Percentiles rank a stretch among this genome's conserved stretches.
These are phyloP conservation scores for Poecilia latipinna DNA, from an alignment of 2,113 vertebrate species.

Conservation along the genomic window DNA sequence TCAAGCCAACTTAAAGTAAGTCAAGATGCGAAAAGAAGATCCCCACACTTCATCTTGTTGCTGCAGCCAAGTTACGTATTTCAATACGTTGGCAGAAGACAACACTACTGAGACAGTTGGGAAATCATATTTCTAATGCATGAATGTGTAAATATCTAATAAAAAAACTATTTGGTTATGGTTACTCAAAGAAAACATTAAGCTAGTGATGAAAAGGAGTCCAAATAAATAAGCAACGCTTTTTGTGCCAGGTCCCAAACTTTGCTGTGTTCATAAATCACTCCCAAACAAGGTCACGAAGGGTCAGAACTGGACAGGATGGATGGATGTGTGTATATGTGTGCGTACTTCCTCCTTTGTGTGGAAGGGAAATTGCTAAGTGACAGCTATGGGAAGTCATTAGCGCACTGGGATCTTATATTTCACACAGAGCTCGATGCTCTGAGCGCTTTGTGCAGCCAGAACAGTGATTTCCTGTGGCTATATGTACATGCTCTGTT, in stretches of 20 bases:
- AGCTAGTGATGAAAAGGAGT: slow-evolving; percentile 22
- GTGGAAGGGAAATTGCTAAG: slow-evolving; percentile 68
- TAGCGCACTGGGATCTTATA: slow-evolving; percentile 59
- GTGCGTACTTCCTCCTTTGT: slow-evolving; percentile 46
- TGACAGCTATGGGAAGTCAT: slow-evolving; percentile 71
- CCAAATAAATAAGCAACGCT: slow-evolving; percentile 15
- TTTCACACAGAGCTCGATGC: slow-evolving; percentile 50
- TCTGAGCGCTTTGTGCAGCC: slow-evolving; percentile 6
- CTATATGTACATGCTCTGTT: not conserved
- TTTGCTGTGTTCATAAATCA: slow-evolving; percentile 67
- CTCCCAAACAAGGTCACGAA: slow-evolving; percentile 53
- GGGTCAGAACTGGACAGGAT: slow-evolving; percentile 47
- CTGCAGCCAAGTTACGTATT: too few species aligned
- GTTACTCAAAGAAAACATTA: slow-evolving; percentile 32
- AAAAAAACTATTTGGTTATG: not conserved
- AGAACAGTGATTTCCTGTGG: not conserved
- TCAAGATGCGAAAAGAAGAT: too few species aligned
- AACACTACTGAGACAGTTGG: not conserved
- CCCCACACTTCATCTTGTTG: too few species aligned
- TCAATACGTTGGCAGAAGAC: too few species aligned
- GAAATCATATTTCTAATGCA: not conserved
- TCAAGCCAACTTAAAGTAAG: too few species aligned
- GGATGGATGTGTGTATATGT: slow-evolving; percentile 52
- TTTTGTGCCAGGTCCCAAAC: slow-evolving; percentile 27
- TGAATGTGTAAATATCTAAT: not conserved